Percentiles rank a stretch among this genome's conserved stretches.
Evolutionary conservation across 2,797 vertebrate genomes (phyloP).

Genomic region (Poeciliopsis infans): DNA sequence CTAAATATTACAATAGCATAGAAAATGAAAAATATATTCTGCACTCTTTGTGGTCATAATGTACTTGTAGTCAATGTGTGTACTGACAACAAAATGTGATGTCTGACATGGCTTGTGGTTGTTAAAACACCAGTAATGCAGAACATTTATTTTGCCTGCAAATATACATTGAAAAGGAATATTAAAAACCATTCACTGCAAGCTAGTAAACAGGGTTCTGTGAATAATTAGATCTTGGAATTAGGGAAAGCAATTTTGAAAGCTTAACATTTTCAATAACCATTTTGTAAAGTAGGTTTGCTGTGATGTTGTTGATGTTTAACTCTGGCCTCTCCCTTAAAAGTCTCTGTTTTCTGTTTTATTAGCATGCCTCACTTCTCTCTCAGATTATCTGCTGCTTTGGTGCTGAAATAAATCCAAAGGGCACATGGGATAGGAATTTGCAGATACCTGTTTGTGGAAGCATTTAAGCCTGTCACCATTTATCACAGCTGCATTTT

Average conservation of each 20-base stretch:
- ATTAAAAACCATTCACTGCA: background rate
- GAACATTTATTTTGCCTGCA: background rate
- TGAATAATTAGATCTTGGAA: background rate
- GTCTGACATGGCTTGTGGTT: background rate
- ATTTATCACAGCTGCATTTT: conserved; percentile 78
- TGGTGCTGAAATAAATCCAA: conserved; percentile 42
- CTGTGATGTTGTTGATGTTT: background rate
- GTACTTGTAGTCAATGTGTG: background rate
- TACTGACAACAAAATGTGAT: background rate
- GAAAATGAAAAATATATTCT: background rate
- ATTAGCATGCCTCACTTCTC: conserved; percentile 19
- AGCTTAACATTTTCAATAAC: background rate
- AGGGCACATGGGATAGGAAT: conserved; percentile 67
- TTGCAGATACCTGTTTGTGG: conserved; percentile 66
- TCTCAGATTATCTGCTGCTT: conserved; percentile 34
- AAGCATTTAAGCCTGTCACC: conserved; percentile 67
- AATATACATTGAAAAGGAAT: background rate
- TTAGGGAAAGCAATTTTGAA: background rate
- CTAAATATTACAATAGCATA: background rate
- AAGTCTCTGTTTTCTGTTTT: conserved; percentile 14
- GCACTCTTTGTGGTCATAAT: background rate
- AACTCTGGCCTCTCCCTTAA: conserved; percentile 1
- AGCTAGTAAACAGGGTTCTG: background rate
- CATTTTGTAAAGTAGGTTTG: background rate
- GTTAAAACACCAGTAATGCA: background rate